phyloP scores from a whole-genome alignment of 2,113 vertebrate genomes.

The Pluvialis apricaria region DNA sequence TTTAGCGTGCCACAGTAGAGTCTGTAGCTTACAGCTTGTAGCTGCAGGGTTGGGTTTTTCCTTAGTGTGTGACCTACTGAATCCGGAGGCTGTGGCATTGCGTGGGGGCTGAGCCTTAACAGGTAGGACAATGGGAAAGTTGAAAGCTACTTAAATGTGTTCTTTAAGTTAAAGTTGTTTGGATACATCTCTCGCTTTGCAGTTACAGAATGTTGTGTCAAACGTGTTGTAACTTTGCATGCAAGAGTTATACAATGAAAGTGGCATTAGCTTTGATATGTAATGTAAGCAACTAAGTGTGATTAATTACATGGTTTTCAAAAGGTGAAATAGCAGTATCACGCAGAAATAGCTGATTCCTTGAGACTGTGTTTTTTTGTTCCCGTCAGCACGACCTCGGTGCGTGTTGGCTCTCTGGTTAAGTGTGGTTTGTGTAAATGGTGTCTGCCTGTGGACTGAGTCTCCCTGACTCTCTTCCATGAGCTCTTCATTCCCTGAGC shows the following conservation, averaged over 20 bases:
- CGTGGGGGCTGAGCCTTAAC: too few relatives aligned
- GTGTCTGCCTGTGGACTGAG: not conserved
- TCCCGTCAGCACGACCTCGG: not conserved
- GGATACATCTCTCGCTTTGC: not conserved
- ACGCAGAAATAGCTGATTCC: not conserved
- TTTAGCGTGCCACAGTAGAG: accelerated
- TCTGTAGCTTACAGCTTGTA: not conserved
- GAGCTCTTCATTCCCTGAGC: not conserved
- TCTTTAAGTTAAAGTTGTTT: not conserved
- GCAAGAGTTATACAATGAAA: not conserved
- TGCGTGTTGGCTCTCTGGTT: not conserved
- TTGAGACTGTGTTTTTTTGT: not conserved
- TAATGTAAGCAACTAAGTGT: not conserved
- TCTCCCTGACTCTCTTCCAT: not conserved
- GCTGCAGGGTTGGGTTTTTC: accelerated
- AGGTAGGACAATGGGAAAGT: not conserved
- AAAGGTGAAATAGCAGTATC: not conserved
- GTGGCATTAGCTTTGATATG: not conserved
- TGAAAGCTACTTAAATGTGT: not conserved
- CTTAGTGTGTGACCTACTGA: not conserved
- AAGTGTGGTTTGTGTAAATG: not conserved
- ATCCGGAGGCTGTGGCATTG: not conserved
- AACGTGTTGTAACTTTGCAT: accelerated
- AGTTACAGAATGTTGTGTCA: not conserved
- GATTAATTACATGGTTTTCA: not conserved